Evolutionary conservation across 2,797 vertebrate genomes (phyloP).

Genomic region (Melanotaenia parkinsoni): DNA sequence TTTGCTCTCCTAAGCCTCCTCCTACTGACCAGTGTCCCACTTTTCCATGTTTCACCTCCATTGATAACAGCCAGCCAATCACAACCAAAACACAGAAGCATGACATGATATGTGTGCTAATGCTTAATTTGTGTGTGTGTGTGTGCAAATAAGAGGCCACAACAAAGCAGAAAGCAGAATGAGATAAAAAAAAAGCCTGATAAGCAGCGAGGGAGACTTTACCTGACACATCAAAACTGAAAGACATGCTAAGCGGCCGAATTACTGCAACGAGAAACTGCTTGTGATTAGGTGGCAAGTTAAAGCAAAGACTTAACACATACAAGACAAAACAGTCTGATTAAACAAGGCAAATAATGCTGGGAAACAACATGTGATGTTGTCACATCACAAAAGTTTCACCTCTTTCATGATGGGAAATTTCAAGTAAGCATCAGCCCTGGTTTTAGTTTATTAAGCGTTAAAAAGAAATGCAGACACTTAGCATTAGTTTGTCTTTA

Average conservation of each 20-base stretch:
- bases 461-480: slow-evolving; percentile 58
- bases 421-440: slow-evolving; percentile 12
- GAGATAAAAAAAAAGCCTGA: slow-evolving; percentile 72
- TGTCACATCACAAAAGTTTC: slow-evolving; percentile 26
- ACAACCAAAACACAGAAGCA: slow-evolving; percentile 76
- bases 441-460: slow-evolving; percentile 23
- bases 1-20: slow-evolving; percentile 28
- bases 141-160: slow-evolving; percentile 72
- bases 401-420: slow-evolving; percentile 11
- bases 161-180: slow-evolving; percentile 67
- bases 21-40: slow-evolving; percentile 63
- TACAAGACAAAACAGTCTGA: slow-evolving; percentile 19
- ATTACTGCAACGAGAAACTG: slow-evolving; percentile 91
- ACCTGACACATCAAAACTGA: slow-evolving; percentile 99
- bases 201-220: slow-evolving; percentile 83
- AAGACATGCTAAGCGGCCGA: slow-evolving; percentile 97
- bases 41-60: slow-evolving; percentile 45
- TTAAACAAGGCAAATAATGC: slow-evolving; percentile 19
- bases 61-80: slow-evolving; percentile 40
- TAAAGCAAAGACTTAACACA: slow-evolving; percentile 36
- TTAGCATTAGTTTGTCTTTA: slow-evolving; percentile 46
- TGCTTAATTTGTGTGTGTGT: slow-evolving; percentile 16
- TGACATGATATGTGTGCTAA: slow-evolving; percentile 73
- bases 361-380: slow-evolving; percentile 13
- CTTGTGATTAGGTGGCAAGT: slow-evolving; percentile 37